Evolutionary conservation across 2,797 vertebrate species (phyloP), one percentile per base, ranked within the genome.

Genomic region (Sebastes trivittatus): DNA sequence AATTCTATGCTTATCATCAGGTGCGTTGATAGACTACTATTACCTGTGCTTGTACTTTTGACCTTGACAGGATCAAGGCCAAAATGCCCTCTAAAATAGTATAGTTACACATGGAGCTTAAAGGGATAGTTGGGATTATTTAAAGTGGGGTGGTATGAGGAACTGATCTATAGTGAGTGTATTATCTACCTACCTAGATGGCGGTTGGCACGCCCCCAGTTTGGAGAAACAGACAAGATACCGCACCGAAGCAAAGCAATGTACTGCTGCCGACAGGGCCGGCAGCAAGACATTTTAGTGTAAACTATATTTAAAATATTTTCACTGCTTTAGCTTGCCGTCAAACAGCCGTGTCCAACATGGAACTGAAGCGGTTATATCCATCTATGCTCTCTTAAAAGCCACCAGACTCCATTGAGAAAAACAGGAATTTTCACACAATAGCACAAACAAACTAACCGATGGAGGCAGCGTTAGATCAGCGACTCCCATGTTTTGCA

Each of bases 401-500:
- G 25, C 25, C 25, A 14, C 55, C 13, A 32, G 18, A 52, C 49
- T 52, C 49, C 49, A n/a, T 52, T 20, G 18, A 16, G 7, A 3
- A 60, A 30, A 60, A 30, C 16, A 60, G 1, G 7, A 60, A 20
- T 60, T 20, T 20, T 38, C 13, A 38, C 13, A 38, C 13, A 38
- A 38, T 38, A 38, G 36, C 36, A 38, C 36, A 38, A 38, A 38
- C 36, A 38, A 38, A 38, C 36, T 38, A 38, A 38, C 36, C 36
- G 36, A 38, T 38, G 36, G 36, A 38, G 13, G 36, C 36, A 38
- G 13, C 2, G 13, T 5, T 38, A 38, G 36, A 14, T 1, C 36
- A 38, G 5, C 13, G 0, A 38, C 36, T 38, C 13, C 36, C 13
- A 38, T 38, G 36, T 38, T 38, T 38, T 38, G 36, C 36, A 0